phyloP scores from a whole-genome alignment of 2,113 vertebrate genomes.

The Vicugna pacos region DNA sequence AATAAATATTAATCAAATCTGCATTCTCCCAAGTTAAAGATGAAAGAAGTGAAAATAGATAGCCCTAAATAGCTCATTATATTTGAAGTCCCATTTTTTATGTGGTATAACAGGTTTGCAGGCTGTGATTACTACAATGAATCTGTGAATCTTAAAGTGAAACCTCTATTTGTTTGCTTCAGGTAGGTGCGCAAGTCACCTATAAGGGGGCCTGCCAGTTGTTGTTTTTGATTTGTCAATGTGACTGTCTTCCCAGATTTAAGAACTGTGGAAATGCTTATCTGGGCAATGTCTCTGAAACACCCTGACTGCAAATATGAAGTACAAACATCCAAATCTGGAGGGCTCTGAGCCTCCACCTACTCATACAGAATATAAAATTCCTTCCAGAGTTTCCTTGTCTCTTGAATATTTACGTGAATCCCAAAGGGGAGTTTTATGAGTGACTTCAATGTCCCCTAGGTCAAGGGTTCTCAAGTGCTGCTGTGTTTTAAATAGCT shows the following conservation, averaged over 20 bases:
- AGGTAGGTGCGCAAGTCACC: neutral
- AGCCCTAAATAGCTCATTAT: neutral
- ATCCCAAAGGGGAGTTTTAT: neutral
- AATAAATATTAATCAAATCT: neutral
- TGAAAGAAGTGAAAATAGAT: neutral
- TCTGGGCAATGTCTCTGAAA: constrained; percentile 24
- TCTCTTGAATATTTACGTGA: constrained; percentile 26
- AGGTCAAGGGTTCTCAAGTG: neutral
- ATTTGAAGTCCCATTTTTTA: neutral
- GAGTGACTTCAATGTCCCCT: neutral
- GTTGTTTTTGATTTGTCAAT: neutral
- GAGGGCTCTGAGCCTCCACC: neutral
- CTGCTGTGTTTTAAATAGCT: neutral
- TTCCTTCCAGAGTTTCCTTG: neutral
- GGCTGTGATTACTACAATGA: neutral
- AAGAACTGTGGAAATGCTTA: constrained; percentile 16
- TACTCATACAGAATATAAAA: constrained; percentile 35
- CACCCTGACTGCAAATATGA: neutral
- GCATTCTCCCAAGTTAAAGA: constrained; percentile 11
- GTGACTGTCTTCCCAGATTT: neutral
- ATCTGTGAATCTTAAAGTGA: neutral
- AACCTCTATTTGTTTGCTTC: neutral
- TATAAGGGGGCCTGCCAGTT: neutral
- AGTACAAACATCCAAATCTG: neutral
- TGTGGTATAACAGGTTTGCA: neutral